Conservation (phyloP, 2,797 vertebrate species). For the Okamejei kenojei region DNA sequence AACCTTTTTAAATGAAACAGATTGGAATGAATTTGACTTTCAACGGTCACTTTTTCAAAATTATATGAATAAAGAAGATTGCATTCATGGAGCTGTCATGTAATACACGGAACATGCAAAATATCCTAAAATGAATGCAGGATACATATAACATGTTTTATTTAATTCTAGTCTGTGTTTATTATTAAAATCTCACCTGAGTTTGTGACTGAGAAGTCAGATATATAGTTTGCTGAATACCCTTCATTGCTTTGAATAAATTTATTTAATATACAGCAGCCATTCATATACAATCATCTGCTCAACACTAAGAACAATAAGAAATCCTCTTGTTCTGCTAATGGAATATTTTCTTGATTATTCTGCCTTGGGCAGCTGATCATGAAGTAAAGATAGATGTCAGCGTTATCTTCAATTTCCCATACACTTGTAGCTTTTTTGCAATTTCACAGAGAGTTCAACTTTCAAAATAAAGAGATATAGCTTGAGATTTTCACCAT, state of each 20-base stretch:
- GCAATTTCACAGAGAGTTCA: constrained; percentile 42
- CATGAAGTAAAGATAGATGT: neutral
- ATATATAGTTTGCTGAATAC: neutral
- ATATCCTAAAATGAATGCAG: neutral
- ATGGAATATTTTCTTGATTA: constrained; percentile 8
- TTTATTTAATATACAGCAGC: neutral
- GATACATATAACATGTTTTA: neutral
- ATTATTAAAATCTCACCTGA: neutral
- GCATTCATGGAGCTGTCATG: neutral
- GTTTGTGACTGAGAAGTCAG: neutral
- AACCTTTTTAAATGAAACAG: neutral
- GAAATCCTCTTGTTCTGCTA: neutral
- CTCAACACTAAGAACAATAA: constrained; percentile 7
- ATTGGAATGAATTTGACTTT: neutral
- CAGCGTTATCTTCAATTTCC: neutral
- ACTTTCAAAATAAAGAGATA: constrained; percentile 47
- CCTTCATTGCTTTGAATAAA: neutral
- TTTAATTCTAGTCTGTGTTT: constrained; percentile 10
- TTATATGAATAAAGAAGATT: neutral
- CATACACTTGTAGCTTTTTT: constrained; percentile 41
- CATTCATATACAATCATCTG: neutral
- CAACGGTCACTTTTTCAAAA: neutral
- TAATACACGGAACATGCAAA: neutral
- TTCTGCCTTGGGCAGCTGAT: neutral
- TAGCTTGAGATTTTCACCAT: constrained; percentile 43